Conservation (phyloP, 1,140 invertebrate genomes). For the Trigoniulus corallinus region DNA sequence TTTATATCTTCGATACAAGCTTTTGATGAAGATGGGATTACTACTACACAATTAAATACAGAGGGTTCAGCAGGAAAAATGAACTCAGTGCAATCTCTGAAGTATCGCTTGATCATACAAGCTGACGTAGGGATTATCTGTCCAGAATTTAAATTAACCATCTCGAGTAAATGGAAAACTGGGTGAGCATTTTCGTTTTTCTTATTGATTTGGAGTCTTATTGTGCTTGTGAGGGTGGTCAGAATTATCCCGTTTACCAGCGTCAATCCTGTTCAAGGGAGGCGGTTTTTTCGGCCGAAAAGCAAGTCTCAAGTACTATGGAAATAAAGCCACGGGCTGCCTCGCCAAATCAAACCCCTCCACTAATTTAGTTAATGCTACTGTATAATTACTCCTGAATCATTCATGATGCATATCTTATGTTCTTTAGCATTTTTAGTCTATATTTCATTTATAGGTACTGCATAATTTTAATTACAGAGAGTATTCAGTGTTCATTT, state of each 20-base stretch:
- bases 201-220: too few species aligned
- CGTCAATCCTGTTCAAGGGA: too few species aligned
- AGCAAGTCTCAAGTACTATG: too few species aligned
- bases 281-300: too few species aligned
- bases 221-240: too few species aligned
- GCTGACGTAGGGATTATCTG: slow-evolving; percentile 30
- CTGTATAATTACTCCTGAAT: too few species aligned
- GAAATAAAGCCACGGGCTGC: too few species aligned
- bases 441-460: neutral
- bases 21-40: slow-evolving; percentile 16
- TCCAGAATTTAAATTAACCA: slow-evolving; percentile 36
- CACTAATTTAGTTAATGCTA: too few species aligned
- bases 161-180: slow-evolving; percentile 31
- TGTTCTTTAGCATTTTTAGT: too few species aligned
- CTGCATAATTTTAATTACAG: neutral
- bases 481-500: slow-evolving; percentile 1
- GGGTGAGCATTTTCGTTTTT: slow-evolving; percentile 29
- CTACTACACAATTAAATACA: neutral
- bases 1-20: slow-evolving; percentile 25
- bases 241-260: too few species aligned
- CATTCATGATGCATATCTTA: too few species aligned
- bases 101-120: slow-evolving; percentile 31
- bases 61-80: neutral
- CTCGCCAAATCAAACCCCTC: too few species aligned
- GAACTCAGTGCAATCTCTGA: slow-evolving; percentile 17